These are phyloP conservation scores for Aphrophora alni DNA, from an alignment of 2,888 invertebrate species.

Conservation along the genomic window DNA sequence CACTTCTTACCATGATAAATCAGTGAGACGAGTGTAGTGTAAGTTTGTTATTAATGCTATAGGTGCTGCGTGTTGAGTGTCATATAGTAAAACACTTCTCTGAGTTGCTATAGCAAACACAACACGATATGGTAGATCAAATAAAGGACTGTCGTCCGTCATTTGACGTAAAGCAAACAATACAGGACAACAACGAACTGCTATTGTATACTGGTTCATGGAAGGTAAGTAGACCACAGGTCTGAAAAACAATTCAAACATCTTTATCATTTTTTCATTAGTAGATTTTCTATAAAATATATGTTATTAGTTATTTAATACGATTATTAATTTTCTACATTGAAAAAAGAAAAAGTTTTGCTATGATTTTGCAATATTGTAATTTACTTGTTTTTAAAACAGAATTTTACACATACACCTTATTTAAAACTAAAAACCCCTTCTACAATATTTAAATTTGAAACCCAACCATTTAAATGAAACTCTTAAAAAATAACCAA, in stretches of 20 bases:
- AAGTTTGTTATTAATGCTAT: conserved; percentile 83
- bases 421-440: too few relatives aligned
- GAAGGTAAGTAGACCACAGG: conserved; percentile 82
- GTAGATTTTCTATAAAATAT: conserved; percentile 25
- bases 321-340: too few relatives aligned
- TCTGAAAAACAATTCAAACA: conserved; percentile 59
- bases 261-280: conserved; percentile 27
- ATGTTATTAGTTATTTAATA: conserved; percentile 23
- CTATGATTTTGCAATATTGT: too few relatives aligned
- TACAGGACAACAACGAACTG: conserved; percentile 80
- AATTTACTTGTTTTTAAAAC: too few relatives aligned
- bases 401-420: too few relatives aligned
- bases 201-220: conserved; percentile 80
- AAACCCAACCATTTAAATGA: too few relatives aligned
- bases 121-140: conserved; percentile 77
- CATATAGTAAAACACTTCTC: conserved; percentile 83
- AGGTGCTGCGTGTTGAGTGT: conserved; percentile 83
- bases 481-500: too few relatives aligned
- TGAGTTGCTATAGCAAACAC: conserved; percentile 92
- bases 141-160: conserved; percentile 58
- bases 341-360: too few relatives aligned
- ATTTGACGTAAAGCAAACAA: conserved; percentile 67
- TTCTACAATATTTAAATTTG: too few relatives aligned
- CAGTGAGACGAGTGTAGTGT: conserved; percentile 88
- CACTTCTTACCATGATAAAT: conserved; percentile 75